Conservation (phyloP, 2,888 invertebrate genomes). For the Chrysotoxum bicinctum region DNA sequence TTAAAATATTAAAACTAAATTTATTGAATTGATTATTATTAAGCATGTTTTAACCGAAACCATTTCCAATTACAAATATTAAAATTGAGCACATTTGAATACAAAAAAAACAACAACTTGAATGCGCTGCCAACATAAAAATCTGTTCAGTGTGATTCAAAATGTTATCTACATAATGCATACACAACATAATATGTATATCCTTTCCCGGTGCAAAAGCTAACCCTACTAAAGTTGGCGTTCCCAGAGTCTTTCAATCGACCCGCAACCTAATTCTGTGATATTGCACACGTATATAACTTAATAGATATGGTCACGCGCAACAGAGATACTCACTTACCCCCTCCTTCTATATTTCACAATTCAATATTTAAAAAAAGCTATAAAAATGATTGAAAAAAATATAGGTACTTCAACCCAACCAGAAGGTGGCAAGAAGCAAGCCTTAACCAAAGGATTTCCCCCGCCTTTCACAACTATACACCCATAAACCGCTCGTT, state of each 20-base stretch:
- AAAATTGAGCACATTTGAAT: too few species aligned
- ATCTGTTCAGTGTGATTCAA: not conserved
- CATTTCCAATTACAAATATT: conserved; percentile 38
- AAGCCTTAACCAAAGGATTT: conserved; percentile 51
- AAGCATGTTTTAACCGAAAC: not conserved
- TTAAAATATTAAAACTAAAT: not conserved
- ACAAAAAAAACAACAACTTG: too few species aligned
- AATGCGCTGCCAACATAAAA: conserved; percentile 36
- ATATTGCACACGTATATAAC: conserved; percentile 38
- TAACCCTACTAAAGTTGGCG: conserved; percentile 17
- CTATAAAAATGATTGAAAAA: conserved; percentile 24
- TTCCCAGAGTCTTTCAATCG: conserved; percentile 42
- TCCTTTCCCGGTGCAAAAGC: conserved; percentile 19
- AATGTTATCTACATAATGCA: not conserved
- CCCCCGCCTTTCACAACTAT: conserved; percentile 59
- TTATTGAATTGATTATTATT: not conserved
- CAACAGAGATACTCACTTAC: conserved; percentile 17
- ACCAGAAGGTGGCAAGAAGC: not conserved
- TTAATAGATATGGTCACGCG: conserved; percentile 47
- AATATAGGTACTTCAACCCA: not conserved
- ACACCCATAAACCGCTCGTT: conserved; percentile 68
- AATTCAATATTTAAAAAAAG: conserved; percentile 53
- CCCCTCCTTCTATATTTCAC: not conserved
- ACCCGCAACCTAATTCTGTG: conserved; percentile 41
- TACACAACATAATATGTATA: not conserved